Evolutionary conservation across 2,113 vertebrate species (phyloP).

Genomic region (Poecilia latipinna): DNA sequence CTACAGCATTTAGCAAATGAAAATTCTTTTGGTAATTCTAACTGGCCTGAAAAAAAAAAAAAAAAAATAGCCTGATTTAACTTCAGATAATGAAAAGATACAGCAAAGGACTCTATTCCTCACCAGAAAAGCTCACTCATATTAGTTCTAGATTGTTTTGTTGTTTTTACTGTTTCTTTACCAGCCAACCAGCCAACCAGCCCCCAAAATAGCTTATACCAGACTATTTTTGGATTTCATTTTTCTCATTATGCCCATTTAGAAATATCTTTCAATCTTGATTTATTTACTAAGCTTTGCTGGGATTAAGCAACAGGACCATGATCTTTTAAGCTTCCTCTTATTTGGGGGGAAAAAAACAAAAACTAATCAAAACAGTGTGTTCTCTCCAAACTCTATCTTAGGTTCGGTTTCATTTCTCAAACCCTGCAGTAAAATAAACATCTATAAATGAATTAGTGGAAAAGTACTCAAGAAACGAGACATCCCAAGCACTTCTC

Average conservation of each 20-base stretch:
- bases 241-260: background rate
- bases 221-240: background rate
- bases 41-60: too few relatives aligned
- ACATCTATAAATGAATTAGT: background rate
- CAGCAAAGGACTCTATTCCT: too few relatives aligned
- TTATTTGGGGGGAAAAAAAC: background rate
- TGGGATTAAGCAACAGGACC: background rate
- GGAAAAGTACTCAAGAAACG: background rate
- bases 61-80: too few relatives aligned
- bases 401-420: background rate
- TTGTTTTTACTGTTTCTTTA: background rate
- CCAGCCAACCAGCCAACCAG: background rate
- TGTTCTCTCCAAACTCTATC: background rate
- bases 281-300: background rate
- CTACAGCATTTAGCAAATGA: too few relatives aligned
- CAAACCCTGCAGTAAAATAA: background rate
- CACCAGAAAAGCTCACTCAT: background rate
- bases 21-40: too few relatives aligned
- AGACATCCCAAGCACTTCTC: background rate
- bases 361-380: background rate
- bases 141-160: background rate
- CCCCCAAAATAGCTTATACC: background rate
- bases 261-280: background rate
- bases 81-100: too few relatives aligned
- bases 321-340: background rate